Conservation (phyloP, 2,113 vertebrate species). For the Onychostruthus taczanowskii region DNA sequence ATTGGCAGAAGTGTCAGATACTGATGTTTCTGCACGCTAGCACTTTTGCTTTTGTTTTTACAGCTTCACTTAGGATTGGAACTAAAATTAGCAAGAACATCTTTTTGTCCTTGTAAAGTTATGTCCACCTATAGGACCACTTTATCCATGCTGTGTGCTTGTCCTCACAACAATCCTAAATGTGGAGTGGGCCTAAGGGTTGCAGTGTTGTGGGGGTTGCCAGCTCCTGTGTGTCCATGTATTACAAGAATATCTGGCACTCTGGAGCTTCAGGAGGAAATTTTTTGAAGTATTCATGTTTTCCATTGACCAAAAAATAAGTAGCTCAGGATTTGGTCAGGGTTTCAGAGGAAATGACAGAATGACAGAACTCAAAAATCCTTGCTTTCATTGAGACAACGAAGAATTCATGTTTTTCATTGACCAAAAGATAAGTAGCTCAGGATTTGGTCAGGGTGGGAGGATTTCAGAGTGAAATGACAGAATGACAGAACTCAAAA, state of each 20-base stretch:
- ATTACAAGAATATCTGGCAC: background rate
- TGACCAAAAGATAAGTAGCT: background rate
- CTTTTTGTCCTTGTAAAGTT: background rate
- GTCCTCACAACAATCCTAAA: background rate
- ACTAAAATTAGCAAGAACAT: background rate
- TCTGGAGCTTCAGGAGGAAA: background rate
- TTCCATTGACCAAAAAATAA: background rate
- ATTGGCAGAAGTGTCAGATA: background rate
- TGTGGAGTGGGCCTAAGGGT: background rate
- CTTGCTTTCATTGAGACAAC: background rate
- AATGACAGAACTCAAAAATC: background rate
- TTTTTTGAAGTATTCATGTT: background rate
- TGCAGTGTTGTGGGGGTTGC: background rate
- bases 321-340: background rate
- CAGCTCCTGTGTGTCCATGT: background rate
- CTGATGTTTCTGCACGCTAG: background rate
- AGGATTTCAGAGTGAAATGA: background rate
- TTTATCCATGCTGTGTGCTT: background rate
- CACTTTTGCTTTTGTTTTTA: background rate
- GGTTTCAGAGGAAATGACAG: background rate
- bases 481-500: background rate
- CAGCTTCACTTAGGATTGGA: background rate
- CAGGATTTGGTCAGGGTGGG: background rate
- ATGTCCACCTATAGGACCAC: accelerated
- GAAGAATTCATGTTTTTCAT: background rate